Evolutionary conservation across 1,140 invertebrate genomes (phyloP), one percentile per base, ranked within the genome.

Genomic region (Pseudomyrmex dendroicus): DNA sequence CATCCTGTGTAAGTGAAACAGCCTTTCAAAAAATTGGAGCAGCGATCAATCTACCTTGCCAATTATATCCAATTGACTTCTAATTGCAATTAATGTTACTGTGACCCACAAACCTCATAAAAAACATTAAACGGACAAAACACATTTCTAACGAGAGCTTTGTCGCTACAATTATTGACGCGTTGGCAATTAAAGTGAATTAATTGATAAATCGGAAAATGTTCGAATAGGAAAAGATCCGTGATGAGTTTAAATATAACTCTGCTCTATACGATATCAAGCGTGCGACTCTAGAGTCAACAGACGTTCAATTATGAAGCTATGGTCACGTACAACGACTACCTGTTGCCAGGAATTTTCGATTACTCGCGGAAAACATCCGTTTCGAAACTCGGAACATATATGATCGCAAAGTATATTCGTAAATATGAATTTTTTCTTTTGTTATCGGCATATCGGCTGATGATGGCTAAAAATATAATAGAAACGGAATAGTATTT

Each of bases 61-160:
- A 83, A 73, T 70, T 73, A 62, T 9, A 35, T 17, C 17, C n/a
- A 86, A 73, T 80, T 54, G 20, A 25, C 46, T 44, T 48, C 59
- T 54, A 76, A 66, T 83, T 63, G 66, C 66, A 62, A 52, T 56
- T 35, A 63, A 78, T 61, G n/a, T 22, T 57, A 84, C n/a, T 72
- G n/a, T 76, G 61, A 74, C 48, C 56, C 22, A 77, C 35, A 78
- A 86, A 54, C 56, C 35, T 17, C 9, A 76, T 25, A 77, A 85
- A 20, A 85, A 46, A 56, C 35, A 35, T 35, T 63, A 67, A 13
- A n/a, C 25, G 22, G 1, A 50, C 57, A 10, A 13, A 77, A 46
- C 61, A 44, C 2, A n/a, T 57, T 20, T 59, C 57, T 25, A 46
- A 15, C 62, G 73, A 73, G 22, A 15, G 61, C 46, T 50, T 46